Conservation (phyloP, 2,888 invertebrate genomes). For the Plusia festucae region DNA sequence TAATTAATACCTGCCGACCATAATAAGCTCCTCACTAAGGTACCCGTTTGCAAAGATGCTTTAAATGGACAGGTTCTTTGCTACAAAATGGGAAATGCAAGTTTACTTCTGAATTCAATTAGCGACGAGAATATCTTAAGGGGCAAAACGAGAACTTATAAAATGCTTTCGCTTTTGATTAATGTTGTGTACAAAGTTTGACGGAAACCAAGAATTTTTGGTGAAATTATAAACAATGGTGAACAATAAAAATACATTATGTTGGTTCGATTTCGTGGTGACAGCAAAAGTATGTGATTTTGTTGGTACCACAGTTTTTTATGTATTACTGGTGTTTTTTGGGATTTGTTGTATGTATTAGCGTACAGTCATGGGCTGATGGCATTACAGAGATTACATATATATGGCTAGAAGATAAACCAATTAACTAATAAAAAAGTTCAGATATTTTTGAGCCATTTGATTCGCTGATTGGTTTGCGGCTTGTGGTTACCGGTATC, state of each 20-base stretch:
- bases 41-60: constrained; percentile 29
- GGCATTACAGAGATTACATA: too few relatives aligned
- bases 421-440: too few relatives aligned
- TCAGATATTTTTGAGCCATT: not conserved
- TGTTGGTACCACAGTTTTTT: not conserved
- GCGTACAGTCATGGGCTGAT: too few relatives aligned
- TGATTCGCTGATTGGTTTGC: not conserved
- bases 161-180: constrained; percentile 63
- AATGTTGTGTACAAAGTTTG: constrained; percentile 53
- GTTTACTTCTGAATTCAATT: constrained; percentile 55
- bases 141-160: constrained; percentile 58
- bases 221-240: constrained; percentile 15
- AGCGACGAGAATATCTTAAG: constrained; percentile 49
- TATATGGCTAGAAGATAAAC: too few relatives aligned
- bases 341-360: too few relatives aligned
- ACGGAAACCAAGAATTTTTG: constrained; percentile 24
- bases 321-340: too few relatives aligned
- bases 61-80: constrained; percentile 42
- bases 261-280: not conserved
- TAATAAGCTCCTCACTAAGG: constrained; percentile 33
- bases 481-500: not conserved
- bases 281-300: not conserved
- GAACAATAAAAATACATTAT: constrained; percentile 6
- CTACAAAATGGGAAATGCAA: constrained; percentile 29
- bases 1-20: constrained; percentile 9